These are phyloP conservation scores for Sebastes nivosus DNA, from an alignment of 2,797 vertebrate genomes.

Conservation along the genomic window DNA sequence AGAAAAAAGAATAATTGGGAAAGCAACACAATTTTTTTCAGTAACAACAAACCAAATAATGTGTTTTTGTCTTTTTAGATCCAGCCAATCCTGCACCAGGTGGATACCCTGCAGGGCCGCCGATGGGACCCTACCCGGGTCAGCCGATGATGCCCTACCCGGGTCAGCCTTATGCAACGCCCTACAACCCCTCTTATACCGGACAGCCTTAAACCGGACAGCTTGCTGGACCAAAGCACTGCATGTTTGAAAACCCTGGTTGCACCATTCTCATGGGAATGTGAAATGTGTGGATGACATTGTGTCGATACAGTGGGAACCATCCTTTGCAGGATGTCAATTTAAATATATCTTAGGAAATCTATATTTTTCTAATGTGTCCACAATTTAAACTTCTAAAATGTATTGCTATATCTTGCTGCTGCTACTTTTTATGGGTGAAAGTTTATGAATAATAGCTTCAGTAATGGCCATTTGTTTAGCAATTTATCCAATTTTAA, in stretches of 20 bases:
- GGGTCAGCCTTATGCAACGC: constrained; percentile 5
- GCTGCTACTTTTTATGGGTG: neutral
- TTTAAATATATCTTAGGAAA: neutral
- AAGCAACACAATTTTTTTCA: neutral
- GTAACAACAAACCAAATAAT: neutral
- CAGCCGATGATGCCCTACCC: constrained; percentile 9
- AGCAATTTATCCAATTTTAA: neutral
- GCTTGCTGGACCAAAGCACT: constrained; percentile 44
- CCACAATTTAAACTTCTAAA: neutral
- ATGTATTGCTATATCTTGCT: neutral
- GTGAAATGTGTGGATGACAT: neutral
- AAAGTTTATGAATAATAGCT: neutral
- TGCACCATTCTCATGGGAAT: neutral
- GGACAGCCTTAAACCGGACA: constrained; percentile 72
- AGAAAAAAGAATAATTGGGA: neutral
- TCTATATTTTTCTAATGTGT: neutral
- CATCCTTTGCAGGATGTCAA: neutral
- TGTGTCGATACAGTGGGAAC: neutral
- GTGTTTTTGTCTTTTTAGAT: constrained; percentile 24
- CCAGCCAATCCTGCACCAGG: constrained; percentile 42
- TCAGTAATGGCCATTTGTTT: neutral
- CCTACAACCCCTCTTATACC: constrained; percentile 87
- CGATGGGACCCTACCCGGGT: neutral
- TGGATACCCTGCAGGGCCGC: constrained; percentile 32
- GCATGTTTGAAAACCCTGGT: neutral